These are phyloP conservation scores for Nasonia vitripennis DNA, from an alignment of 1,140 invertebrate genomes.

Conservation along the genomic window DNA sequence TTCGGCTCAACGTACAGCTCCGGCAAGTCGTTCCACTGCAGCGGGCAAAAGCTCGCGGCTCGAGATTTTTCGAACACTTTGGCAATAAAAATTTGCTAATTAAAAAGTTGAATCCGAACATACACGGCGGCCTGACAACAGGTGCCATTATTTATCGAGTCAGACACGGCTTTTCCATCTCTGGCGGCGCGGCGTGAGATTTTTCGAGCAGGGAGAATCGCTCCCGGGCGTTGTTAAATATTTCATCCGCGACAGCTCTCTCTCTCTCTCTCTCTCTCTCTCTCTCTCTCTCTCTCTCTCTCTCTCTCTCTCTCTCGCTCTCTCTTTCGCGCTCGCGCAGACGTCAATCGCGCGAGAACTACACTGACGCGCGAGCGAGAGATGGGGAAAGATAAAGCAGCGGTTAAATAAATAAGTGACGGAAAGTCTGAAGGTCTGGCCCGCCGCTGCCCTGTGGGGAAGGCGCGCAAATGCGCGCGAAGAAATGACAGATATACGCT, in stretches of 20 bases:
- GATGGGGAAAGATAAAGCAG: slow-evolving; percentile 46
- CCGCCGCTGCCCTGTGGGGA: background rate
- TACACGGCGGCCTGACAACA: background rate
- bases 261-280: too few species aligned
- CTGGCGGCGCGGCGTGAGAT: background rate
- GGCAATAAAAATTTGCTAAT: slow-evolving; percentile 18
- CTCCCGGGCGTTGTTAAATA: slow-evolving; percentile 21
- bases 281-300: background rate
- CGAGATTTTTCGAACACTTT: background rate
- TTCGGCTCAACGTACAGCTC: slow-evolving; percentile 44
- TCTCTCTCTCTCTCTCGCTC: background rate
- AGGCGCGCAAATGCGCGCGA: background rate
- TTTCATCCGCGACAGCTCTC: background rate
- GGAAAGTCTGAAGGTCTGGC: slow-evolving; percentile 16
- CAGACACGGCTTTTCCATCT: slow-evolving; percentile 45
- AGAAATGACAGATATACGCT: slow-evolving; percentile 29
- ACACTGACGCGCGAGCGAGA: background rate
- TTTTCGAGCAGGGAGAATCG: slow-evolving; percentile 2
- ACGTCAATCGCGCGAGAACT: background rate
- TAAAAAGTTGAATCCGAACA: background rate
- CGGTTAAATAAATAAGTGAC: slow-evolving; percentile 60
- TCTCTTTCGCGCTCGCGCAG: background rate
- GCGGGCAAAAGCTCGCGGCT: background rate
- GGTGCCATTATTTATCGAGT: slow-evolving; percentile 23
- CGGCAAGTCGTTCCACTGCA: slow-evolving; percentile 5